Conservation (phyloP, 2,888 invertebrate species). For the Drosophila neotestacea region DNA sequence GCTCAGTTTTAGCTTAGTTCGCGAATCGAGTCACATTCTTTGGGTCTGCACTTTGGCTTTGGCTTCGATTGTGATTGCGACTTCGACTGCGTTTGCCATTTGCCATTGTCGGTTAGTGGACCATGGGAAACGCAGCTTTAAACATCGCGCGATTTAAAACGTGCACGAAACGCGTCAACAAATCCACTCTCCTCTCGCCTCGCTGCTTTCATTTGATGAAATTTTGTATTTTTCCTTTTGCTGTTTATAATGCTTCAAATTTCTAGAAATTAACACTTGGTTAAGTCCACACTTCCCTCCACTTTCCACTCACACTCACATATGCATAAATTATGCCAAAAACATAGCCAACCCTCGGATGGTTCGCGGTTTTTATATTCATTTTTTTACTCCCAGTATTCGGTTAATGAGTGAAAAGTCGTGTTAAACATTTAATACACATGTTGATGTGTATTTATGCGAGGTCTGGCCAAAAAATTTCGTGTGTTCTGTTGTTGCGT, state of each 20-base stretch:
- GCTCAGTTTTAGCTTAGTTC: constrained; percentile 41
- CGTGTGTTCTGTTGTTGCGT: constrained; percentile 36
- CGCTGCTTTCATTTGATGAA: constrained; percentile 25
- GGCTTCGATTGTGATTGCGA: constrained; percentile 38
- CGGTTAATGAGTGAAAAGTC: constrained; percentile 78
- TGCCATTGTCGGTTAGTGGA: constrained; percentile 76
- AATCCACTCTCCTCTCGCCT: constrained; percentile 36
- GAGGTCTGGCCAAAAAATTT: constrained; percentile 28
- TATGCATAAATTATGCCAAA: constrained; percentile 79
- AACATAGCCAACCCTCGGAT: constrained; percentile 69
- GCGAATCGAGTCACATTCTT: constrained; percentile 74
- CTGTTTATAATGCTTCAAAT: constrained; percentile 40
- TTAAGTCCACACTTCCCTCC: constrained; percentile 38
- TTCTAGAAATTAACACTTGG: constrained; percentile 77
- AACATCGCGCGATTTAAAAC: constrained; percentile 50
- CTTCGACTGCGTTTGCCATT: constrained; percentile 43
- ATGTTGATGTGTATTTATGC: constrained; percentile 52
- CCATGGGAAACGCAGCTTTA: constrained; percentile 66
- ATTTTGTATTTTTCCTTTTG: constrained; percentile 12
- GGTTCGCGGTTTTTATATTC: constrained; percentile 40
- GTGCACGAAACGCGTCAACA: constrained; percentile 47
- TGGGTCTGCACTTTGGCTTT: constrained; percentile 74
- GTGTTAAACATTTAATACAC: constrained; percentile 79
- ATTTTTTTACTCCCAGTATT: constrained; percentile 20
- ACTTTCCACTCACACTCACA: constrained; percentile 19